Percentiles rank a stretch among this genome's conserved stretches.
Evolutionary conservation across 1,140 invertebrate species (phyloP).

Genomic region (Halyomorpha halys): DNA sequence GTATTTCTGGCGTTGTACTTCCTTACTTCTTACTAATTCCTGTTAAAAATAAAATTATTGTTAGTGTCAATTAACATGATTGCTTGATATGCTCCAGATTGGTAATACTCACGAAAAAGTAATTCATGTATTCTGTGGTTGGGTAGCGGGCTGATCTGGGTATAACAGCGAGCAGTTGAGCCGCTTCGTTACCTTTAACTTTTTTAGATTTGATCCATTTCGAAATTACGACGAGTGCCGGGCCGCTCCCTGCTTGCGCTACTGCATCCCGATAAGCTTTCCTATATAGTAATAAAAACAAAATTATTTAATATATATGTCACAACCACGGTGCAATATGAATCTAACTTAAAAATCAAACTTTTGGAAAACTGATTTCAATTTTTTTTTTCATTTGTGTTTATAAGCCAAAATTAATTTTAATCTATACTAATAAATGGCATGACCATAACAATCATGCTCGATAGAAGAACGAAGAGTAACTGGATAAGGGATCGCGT

Average conservation of each 20-base stretch:
- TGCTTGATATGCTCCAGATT: not conserved
- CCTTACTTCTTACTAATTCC: not conserved
- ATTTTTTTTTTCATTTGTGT: too few relatives aligned
- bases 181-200: slow-evolving; percentile 43
- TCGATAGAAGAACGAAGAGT: too few relatives aligned
- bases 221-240: slow-evolving; percentile 47
- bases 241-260: slow-evolving; percentile 49
- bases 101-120: slow-evolving; percentile 43
- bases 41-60: not conserved
- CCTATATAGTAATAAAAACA: slow-evolving; percentile 25
- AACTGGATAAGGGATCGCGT: too few relatives aligned
- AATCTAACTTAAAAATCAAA: too few relatives aligned
- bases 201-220: slow-evolving; percentile 46
- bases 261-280: slow-evolving; percentile 50
- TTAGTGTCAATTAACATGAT: not conserved
- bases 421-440: too few relatives aligned
- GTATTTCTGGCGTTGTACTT: not conserved
- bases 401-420: too few relatives aligned
- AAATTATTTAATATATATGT: too few relatives aligned
- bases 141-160: slow-evolving; percentile 44
- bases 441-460: too few relatives aligned
- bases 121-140: slow-evolving; percentile 47
- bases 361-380: too few relatives aligned
- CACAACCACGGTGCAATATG: too few relatives aligned
- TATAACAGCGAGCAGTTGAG: slow-evolving; percentile 41